These are phyloP conservation scores for Drosophila merina DNA, from an alignment of 2,888 invertebrate genomes.

Conservation along the genomic window DNA sequence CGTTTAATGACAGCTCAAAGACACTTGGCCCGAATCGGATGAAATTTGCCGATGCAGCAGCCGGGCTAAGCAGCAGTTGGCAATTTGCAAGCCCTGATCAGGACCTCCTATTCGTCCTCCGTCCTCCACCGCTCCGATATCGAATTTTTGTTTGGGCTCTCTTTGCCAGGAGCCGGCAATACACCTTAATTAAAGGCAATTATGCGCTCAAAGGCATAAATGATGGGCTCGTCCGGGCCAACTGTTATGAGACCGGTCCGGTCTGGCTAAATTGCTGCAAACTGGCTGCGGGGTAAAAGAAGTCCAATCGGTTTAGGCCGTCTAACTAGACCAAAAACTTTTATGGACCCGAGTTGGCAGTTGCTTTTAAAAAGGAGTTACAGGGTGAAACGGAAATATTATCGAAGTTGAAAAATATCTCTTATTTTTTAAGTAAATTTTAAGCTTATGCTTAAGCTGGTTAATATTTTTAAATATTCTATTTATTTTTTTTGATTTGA, in stretches of 20 bases:
- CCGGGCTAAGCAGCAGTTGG: conserved; percentile 25
- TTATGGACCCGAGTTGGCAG: conserved; percentile 55
- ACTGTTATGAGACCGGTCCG: conserved; percentile 68
- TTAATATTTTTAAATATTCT: not conserved
- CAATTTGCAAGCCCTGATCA: conserved; percentile 49
- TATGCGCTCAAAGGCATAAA: conserved; percentile 78
- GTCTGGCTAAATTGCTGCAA: conserved; percentile 67
- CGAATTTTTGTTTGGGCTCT: conserved; percentile 62
- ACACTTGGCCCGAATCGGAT: conserved; percentile 50
- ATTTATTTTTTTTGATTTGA: not conserved
- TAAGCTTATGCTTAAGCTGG: not conserved
- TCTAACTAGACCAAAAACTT: conserved; percentile 52
- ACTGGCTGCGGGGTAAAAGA: conserved; percentile 27
- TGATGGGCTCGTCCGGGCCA: conserved; percentile 61
- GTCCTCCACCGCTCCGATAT: conserved; percentile 46
- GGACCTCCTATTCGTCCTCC: not conserved
- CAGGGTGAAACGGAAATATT: too few species aligned
- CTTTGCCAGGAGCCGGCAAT: conserved; percentile 50
- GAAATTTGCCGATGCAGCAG: conserved; percentile 46
- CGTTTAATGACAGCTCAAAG: conserved; percentile 72
- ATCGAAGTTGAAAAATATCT: too few species aligned
- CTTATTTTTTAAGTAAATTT: not conserved
- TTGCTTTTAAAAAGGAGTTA: conserved; percentile 8
- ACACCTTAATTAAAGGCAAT: conserved; percentile 78
- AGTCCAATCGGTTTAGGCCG: conserved; percentile 56